Evolutionary conservation across 2,113 vertebrate genomes (phyloP), one percentile per base, ranked within the genome.

Genomic region (Microcebus jonahi): DNA sequence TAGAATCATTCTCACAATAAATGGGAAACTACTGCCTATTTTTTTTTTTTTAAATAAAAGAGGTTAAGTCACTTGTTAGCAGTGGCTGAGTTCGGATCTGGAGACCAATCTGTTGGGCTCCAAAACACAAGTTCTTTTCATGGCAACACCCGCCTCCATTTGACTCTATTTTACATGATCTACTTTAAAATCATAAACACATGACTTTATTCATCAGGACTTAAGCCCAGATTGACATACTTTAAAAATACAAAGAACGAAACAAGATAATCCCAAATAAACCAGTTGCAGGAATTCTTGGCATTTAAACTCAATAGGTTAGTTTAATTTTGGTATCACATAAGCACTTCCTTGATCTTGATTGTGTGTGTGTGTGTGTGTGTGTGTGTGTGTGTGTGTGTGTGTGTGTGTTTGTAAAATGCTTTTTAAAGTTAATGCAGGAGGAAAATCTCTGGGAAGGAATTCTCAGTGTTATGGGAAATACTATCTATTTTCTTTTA

Each of bases 101-200:
- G 45, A 85, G n/a, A 50, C 39, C 4, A 0, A 67, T 65, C 53
- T 39, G 3, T 12, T 91, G 57, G 80, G 29, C 31, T 53, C 39
- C 21, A 6, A 39, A 83, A 25, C 8, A 17, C 1, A 13, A n/a
- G n/a, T 36, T 59, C 31, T 73, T 68, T 93, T 75, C 27, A 55
- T 3, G 6, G 15, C 11, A 71, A 57, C 5, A 34, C 53, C 59
- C 12, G 15, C 12, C 42, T 53, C 27, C 36, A 55, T 2, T 2
- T 50, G 53, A 61, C 42, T 63, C 6, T 68, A 0, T 91, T 92
- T 87, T 70, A 73, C 65, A 50, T 27, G 21, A 31, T 88, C 65
- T 84, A 42, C 61, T 94, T 94, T 82, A 82, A 95, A 88, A 95
- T 81, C 55, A 90, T 31, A 45, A 18, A 86, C 34, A 36, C n/a